Percentiles rank a stretch among this genome's conserved stretches.
Evolutionary conservation across 2,888 invertebrate genomes (phyloP).

Genomic region (Cinara cedri): DNA sequence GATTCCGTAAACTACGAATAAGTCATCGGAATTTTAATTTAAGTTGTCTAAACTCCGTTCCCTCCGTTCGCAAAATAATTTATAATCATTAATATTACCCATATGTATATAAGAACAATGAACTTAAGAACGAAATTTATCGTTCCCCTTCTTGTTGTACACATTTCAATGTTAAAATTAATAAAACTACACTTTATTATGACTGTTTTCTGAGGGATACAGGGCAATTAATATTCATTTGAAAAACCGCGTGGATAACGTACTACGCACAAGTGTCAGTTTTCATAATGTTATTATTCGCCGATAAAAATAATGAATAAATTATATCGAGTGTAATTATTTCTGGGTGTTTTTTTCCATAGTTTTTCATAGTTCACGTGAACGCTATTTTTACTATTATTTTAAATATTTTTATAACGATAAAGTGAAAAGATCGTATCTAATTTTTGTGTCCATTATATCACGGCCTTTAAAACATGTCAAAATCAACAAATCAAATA

Average conservation of each 20-base stretch:
- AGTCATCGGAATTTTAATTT: slow-evolving; percentile 38
- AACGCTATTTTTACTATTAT: too few species aligned
- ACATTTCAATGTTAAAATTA: slow-evolving; percentile 44
- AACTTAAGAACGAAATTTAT: slow-evolving; percentile 25
- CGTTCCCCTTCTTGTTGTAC: neutral
- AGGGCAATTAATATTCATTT: slow-evolving; percentile 28
- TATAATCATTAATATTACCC: slow-evolving; percentile 45
- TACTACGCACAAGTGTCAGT: neutral
- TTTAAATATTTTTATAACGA: too few species aligned
- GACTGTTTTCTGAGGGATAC: slow-evolving; percentile 3
- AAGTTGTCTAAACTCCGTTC: slow-evolving; percentile 25
- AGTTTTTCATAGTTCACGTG: too few species aligned
- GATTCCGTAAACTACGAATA: neutral
- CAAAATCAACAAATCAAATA: too few species aligned
- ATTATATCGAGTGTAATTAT: too few species aligned
- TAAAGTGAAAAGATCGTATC: too few species aligned
- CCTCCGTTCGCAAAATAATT: slow-evolving; percentile 19
- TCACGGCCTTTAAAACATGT: too few species aligned
- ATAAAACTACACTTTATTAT: slow-evolving; percentile 17
- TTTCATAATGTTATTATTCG: neutral
- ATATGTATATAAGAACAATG: slow-evolving; percentile 22
- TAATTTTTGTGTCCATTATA: too few species aligned
- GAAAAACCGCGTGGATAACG: slow-evolving; percentile 8
- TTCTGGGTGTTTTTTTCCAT: too few species aligned
- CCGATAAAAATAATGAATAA: neutral